A percentile compares a stretch with the other conserved stretches of the same genome.
phyloP scores from a whole-genome alignment of 2,888 invertebrate genomes.

The Lasioglossum calceatum region DNA sequence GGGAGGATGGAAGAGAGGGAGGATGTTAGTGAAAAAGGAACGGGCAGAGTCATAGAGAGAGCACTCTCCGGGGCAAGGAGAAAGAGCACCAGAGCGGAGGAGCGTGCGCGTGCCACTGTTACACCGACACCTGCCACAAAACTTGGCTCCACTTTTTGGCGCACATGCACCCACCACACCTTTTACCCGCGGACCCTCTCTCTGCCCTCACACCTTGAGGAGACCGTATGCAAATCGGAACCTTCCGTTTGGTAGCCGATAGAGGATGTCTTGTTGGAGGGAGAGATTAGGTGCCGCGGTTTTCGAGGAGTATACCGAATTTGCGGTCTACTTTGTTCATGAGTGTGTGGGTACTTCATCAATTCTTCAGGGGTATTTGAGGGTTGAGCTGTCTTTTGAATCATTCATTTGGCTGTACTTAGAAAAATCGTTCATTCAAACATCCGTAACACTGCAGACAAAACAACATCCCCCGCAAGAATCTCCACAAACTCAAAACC shows the following conservation, averaged over 20 bases:
- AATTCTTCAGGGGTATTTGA: background rate
- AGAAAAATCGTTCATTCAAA: background rate
- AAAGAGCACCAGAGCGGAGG: slow-evolving; percentile 65
- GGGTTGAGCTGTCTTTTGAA: too few relatives aligned
- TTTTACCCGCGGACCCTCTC: slow-evolving; percentile 30
- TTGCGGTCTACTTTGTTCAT: background rate
- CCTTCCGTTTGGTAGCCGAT: slow-evolving; percentile 44
- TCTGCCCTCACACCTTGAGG: background rate
- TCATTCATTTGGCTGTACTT: background rate
- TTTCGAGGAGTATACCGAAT: slow-evolving; percentile 15
- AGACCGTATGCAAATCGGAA: slow-evolving; percentile 44
- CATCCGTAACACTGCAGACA: background rate
- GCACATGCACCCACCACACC: slow-evolving; percentile 67
- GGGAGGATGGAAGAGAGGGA: slow-evolving; percentile 49
- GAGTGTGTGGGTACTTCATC: background rate
- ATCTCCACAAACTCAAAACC: background rate
- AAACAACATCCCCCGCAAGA: background rate
- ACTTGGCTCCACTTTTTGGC: slow-evolving; percentile 71
- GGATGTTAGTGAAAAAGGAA: slow-evolving; percentile 15
- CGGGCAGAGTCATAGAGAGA: slow-evolving; percentile 32
- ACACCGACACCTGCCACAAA: slow-evolving; percentile 76
- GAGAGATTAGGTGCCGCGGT: slow-evolving; percentile 27
- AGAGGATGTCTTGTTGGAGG: slow-evolving; percentile 55
- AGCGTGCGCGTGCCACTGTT: slow-evolving; percentile 77
- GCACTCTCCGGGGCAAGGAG: slow-evolving; percentile 30